Conservation (phyloP, 2,888 invertebrate species). For the Protonemura montana region DNA sequence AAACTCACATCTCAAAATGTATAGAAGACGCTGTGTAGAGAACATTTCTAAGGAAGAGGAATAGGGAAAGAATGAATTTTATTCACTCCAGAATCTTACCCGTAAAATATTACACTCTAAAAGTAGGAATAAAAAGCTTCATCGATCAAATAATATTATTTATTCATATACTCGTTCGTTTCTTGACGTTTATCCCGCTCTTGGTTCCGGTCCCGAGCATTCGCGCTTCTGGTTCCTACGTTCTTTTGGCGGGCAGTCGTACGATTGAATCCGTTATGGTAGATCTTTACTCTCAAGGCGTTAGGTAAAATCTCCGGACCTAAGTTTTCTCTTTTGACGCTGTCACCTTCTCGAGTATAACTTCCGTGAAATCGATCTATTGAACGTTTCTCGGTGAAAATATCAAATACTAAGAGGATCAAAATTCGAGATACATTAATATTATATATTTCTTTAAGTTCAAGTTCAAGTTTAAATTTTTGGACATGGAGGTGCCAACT, state of each 20-base stretch:
- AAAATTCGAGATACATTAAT: too few species aligned
- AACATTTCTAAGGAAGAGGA: not conserved
- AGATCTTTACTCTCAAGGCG: not conserved
- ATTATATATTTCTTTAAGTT: too few species aligned
- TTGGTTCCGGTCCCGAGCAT: not conserved
- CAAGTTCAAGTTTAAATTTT: too few species aligned
- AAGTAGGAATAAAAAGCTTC: slow-evolving; percentile 40
- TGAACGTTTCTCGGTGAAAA: too few species aligned
- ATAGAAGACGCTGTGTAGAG: not conserved
- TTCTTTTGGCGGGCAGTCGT: not conserved
- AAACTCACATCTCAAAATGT: not conserved
- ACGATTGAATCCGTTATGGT: not conserved
- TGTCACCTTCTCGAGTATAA: too few species aligned
- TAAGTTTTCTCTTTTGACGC: too few species aligned
- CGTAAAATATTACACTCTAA: slow-evolving; percentile 14
- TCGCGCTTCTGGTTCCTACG: not conserved
- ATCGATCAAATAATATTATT: slow-evolving; percentile 40
- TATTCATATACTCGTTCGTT: slow-evolving; percentile 37
- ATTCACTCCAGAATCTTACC: slow-evolving; percentile 21
- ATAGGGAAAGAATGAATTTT: slow-evolving; percentile 12
- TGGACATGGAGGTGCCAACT: too few species aligned
- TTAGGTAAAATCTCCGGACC: too few species aligned
- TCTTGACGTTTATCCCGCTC: not conserved
- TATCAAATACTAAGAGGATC: too few species aligned
- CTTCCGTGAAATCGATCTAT: too few species aligned